These are phyloP conservation scores for Cyanoramphus novaezelandiae DNA, from an alignment of 2,113 vertebrate species.

Conservation along the genomic window DNA sequence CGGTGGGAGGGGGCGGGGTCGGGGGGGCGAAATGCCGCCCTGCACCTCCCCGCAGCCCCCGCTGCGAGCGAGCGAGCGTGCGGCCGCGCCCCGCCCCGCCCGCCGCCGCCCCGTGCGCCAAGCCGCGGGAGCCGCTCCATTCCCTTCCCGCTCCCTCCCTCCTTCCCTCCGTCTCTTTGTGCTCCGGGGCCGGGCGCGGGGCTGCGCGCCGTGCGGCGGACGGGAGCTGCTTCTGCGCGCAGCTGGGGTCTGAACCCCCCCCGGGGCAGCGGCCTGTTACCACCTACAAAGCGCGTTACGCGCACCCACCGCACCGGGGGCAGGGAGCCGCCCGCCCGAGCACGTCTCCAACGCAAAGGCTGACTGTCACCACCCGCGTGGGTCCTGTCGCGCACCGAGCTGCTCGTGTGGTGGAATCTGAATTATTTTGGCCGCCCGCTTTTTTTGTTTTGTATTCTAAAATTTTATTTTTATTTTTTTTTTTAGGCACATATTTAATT, in stretches of 20 bases:
- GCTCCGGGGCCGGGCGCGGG: neutral
- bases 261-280: fast-evolving
- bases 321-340: fast-evolving
- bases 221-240: too few species aligned
- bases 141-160: fast-evolving
- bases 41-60: too few species aligned
- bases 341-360: fast-evolving
- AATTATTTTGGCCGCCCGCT: neutral
- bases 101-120: neutral
- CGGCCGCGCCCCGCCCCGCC: too few species aligned
- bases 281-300: neutral
- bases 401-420: fast-evolving
- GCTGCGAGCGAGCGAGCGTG: neutral
- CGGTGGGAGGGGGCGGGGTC: too few species aligned
- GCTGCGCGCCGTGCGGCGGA: neutral
- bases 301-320: fast-evolving
- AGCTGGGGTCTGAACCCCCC: fast-evolving
- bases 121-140: neutral
- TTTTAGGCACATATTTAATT: neutral
- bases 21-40: too few species aligned
- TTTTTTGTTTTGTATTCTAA: neutral
- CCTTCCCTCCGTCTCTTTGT: neutral
- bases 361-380: fast-evolving
- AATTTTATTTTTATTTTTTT: neutral
- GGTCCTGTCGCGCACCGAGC: fast-evolving